Conservation (phyloP, 2,797 vertebrate genomes). For the Micromesistius poutassou region DNA sequence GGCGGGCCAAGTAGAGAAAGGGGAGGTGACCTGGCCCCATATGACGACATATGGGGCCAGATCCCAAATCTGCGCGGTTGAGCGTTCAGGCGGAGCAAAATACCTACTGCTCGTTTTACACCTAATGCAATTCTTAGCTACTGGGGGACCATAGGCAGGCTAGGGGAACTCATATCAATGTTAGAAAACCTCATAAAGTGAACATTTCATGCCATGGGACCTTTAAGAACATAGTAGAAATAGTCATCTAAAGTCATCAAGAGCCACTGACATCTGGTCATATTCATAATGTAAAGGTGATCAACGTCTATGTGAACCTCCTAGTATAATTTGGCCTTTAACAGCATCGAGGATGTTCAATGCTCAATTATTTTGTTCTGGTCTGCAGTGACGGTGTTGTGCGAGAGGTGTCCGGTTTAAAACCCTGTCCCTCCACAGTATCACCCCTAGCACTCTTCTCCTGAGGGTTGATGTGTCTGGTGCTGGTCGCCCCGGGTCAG, state of each 20-base stretch:
- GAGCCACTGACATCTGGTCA: not conserved
- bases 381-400: not conserved
- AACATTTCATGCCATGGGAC: no score
- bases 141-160: no score
- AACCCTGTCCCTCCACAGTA: slow-evolving; percentile 32
- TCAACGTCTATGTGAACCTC: not conserved
- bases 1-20: no score
- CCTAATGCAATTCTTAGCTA: no score
- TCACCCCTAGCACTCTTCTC: slow-evolving; percentile 6
- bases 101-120: no score
- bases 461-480: slow-evolving; percentile 42
- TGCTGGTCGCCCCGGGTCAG: slow-evolving; percentile 36
- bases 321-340: not conserved
- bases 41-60: no score
- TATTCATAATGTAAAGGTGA: not conserved
- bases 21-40: no score
- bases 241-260: not conserved
- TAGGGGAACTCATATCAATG: no score
- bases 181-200: no score
- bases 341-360: not conserved
- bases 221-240: not conserved
- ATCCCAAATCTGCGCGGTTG: no score
- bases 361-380: not conserved
- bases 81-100: no score
- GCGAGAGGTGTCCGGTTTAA: slow-evolving; percentile 5